These are phyloP conservation scores for Apamea monoglypha DNA, from an alignment of 2,888 invertebrate species.

Conservation along the genomic window DNA sequence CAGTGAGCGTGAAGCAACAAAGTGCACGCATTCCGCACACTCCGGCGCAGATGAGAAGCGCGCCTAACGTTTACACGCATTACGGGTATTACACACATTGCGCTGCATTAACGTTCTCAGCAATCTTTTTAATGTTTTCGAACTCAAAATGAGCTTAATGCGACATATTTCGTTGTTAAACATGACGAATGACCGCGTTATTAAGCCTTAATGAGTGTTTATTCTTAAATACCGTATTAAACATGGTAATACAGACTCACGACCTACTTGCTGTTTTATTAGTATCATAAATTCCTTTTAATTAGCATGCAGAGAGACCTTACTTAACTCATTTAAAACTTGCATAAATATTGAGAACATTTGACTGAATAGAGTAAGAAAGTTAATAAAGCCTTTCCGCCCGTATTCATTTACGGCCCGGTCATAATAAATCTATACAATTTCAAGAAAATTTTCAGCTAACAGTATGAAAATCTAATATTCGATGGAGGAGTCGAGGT, in stretches of 20 bases:
- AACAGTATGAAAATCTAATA: background rate
- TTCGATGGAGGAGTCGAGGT: background rate
- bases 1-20: constrained; percentile 59
- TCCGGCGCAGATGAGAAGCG: constrained; percentile 28
- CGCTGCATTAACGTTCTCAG: constrained; percentile 55
- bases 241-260: constrained; percentile 13
- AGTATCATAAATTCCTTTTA: constrained; percentile 35
- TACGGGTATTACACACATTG: constrained; percentile 52
- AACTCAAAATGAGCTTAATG: constrained; percentile 40
- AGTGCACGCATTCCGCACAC: constrained; percentile 59
- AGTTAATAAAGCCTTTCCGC: background rate
- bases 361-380: constrained; percentile 15
- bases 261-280: constrained; percentile 30
- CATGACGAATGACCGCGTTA: constrained; percentile 12
- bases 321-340: background rate
- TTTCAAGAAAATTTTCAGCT: constrained; percentile 4
- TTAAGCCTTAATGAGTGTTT: constrained; percentile 2
- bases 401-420: background rate
- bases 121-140: constrained; percentile 49
- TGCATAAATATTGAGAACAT: constrained; percentile 9
- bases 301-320: constrained; percentile 14
- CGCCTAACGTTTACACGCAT: constrained; percentile 57
- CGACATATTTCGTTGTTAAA: constrained; percentile 13
- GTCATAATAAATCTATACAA: background rate
- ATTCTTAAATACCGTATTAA: constrained; percentile 31